Conservation (phyloP, 1,140 invertebrate species). For the Apis florea region DNA sequence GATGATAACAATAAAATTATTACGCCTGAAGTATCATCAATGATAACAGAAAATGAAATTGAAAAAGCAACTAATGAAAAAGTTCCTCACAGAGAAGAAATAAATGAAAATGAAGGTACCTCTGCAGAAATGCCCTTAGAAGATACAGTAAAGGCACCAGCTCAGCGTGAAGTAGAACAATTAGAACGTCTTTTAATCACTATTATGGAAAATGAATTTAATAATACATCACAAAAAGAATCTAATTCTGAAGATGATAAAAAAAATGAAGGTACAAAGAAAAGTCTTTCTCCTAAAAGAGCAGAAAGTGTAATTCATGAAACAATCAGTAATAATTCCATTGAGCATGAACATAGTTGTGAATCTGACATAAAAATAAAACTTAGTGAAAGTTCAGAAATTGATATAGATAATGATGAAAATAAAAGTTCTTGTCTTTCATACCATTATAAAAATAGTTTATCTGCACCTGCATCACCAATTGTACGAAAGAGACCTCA, state of each 20-base stretch:
- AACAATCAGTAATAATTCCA: constrained; percentile 3
- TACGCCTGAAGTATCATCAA: constrained; percentile 11
- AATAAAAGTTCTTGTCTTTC: constrained; percentile 46
- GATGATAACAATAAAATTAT: constrained; percentile 40
- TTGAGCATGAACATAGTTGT: constrained; percentile 32
- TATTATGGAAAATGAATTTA: constrained; percentile 74
- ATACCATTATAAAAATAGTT: constrained; percentile 73
- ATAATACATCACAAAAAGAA: constrained; percentile 41
- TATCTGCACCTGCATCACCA: constrained; percentile 74
- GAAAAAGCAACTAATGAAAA: constrained; percentile 50
- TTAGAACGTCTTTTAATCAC: constrained; percentile 72
- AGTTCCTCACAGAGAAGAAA: constrained; percentile 23
- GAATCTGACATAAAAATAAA: constrained; percentile 40
- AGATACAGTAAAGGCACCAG: constrained; percentile 39
- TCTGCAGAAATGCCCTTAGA: constrained; percentile 26
- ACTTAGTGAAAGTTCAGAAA: constrained; percentile 22
- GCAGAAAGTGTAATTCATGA: constrained; percentile 51
- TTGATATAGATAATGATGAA: constrained; percentile 36
- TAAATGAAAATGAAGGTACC: constrained; percentile 34
- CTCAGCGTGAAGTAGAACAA: constrained; percentile 71
- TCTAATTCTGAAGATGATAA: constrained; percentile 30
- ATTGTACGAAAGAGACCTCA: constrained; percentile 61
- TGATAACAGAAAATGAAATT: constrained; percentile 24
- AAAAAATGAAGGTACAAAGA: constrained; percentile 9
- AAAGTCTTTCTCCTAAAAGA: constrained; percentile 5